Evolutionary conservation across 2,888 invertebrate species (phyloP), one percentile per base, ranked within the genome.

Genomic region (Cordilura impudica): DNA sequence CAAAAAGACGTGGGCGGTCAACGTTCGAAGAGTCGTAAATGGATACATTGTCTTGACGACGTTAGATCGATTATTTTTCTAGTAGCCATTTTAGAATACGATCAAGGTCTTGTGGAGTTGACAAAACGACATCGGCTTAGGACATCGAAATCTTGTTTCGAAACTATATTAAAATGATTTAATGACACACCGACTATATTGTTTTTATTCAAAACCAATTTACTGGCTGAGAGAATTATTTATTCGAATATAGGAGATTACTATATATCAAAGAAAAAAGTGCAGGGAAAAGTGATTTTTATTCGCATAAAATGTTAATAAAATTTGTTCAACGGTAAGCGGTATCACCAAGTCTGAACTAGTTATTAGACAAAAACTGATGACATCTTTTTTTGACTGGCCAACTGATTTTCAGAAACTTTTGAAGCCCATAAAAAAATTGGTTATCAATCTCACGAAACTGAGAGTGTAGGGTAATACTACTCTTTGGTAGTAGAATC

Each of bases 151-250:
- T 98, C 98, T 89, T 92, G 98, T 91, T 98, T 98, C 92, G 96
- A 97, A 93, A 98, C 98, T 87, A 98, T 99, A 91, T 98, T 98
- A 91, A 98, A 98, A 84, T 98, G 98, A 98, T 99, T 98, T 93
- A 97, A 97, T 91, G 97, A 98, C 91, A 98, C 98, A 85, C 98
- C 98, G 83, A 98, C 98, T 86, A 98, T 98, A 91, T 93, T 98
- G 88, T 98, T 99, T 92, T 94, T 98, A 93, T 98, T 86, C 98
- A 98, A 91, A 76, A 70, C 43, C n/a, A 78, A 81, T 72, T 56
- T 81, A 18, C 49, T 81, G 14, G 49, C 65, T 10, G 98, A 98
- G 91, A 98, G 99, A 93, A 98, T 98, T 89, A 96, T 97, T 95
- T 96, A 97, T 91, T 98, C 98, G 84, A 98, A 98, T 93, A 94